These are phyloP conservation scores for Agonopterix arenella DNA, from an alignment of 2,888 invertebrate species.

Conservation along the genomic window DNA sequence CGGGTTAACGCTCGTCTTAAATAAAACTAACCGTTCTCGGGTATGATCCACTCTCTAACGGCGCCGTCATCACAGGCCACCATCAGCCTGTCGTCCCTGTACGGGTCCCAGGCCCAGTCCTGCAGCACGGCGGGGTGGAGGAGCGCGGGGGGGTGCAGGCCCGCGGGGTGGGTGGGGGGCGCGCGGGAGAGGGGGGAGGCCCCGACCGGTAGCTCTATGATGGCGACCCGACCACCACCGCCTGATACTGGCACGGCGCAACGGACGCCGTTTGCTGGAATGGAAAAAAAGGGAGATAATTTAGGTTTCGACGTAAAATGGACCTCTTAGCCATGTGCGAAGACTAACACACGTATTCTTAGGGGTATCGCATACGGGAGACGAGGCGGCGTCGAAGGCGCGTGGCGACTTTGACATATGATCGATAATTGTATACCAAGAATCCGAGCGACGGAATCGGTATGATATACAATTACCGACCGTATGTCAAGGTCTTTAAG, in stretches of 20 bases:
- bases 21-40: constrained; percentile 72
- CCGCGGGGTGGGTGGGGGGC: constrained; percentile 82
- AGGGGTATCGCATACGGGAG: no score
- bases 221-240: constrained; percentile 92
- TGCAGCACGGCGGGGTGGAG: constrained; percentile 92
- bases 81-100: constrained; percentile 85
- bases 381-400: no score
- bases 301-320: no score
- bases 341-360: no score
- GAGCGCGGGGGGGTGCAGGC: constrained; percentile 91
- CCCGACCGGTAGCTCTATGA: constrained; percentile 79
- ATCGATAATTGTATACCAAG: no score
- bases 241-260: constrained; percentile 94
- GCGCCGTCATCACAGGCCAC: constrained; percentile 94
- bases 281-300: no score
- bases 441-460: no score
- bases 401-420: no score
- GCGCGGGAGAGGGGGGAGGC: constrained; percentile 32
- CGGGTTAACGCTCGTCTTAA: no score
- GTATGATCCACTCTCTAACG: constrained; percentile 88
- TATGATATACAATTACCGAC: no score
- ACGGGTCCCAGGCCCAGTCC: constrained; percentile 98
- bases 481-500: no score
- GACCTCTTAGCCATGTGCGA: no score
- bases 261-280: constrained; percentile 86